phyloP scores from a whole-genome alignment of 2,888 invertebrate genomes.

The Tetragnatha montana region DNA sequence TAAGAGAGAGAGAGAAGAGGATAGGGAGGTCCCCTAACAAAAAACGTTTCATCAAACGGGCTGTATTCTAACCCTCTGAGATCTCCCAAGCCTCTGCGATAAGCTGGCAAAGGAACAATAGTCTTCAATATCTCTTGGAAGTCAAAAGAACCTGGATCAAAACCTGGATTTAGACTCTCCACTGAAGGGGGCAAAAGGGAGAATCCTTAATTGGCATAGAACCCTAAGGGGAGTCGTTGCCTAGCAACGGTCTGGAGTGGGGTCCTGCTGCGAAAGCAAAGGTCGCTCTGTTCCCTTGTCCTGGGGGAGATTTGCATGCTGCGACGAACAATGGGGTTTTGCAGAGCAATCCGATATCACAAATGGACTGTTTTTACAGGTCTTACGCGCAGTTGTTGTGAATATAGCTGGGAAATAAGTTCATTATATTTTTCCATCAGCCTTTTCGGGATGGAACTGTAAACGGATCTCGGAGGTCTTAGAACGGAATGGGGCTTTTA shows the following conservation, averaged over 20 bases:
- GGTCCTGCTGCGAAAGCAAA: constrained; percentile 1
- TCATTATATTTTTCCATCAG: constrained; percentile 4
- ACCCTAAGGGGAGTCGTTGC: constrained; percentile 52
- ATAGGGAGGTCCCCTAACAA: neutral
- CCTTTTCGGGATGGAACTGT: neutral
- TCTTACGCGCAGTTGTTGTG: neutral
- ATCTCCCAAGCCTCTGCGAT: constrained; percentile 9
- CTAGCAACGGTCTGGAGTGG: constrained; percentile 30
- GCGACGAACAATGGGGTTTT: constrained; percentile 6
- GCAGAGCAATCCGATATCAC: neutral
- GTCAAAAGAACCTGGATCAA: constrained; percentile 60
- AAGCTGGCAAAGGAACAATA: constrained; percentile 54
- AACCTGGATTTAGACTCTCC: constrained; percentile 46
- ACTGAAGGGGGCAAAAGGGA: neutral
- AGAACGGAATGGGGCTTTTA: neutral
- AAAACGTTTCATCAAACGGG: constrained; percentile 39
- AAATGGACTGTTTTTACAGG: neutral
- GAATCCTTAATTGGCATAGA: constrained; percentile 61
- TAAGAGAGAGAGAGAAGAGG: neutral
- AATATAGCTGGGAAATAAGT: constrained; percentile 22
- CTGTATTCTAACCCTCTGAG: constrained; percentile 27
- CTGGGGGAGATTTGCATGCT: constrained; percentile 32
- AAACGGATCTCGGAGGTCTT: neutral
- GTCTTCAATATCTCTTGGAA: constrained; percentile 52
- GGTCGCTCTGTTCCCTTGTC: constrained; percentile 4